A percentile compares a stretch with the other conserved stretches of the same genome.
These are phyloP conservation scores for Chironomus striatipennis DNA, from an alignment of 1,140 invertebrate genomes.

Conservation along the genomic window DNA sequence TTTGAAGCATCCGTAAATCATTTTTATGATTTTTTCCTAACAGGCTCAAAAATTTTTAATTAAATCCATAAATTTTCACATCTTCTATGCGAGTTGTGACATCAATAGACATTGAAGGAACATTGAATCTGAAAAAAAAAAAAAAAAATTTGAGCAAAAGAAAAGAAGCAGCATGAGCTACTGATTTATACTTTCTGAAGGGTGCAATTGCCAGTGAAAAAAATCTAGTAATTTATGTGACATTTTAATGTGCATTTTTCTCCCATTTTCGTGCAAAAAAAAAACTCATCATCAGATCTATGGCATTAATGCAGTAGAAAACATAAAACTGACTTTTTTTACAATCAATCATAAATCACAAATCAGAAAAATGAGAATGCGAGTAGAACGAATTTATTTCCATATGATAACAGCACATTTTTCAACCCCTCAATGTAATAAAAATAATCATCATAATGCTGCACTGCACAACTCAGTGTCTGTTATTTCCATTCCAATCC, in stretches of 20 bases:
- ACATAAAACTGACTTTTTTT: not conserved
- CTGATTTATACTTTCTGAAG: not conserved
- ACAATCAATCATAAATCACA: slow-evolving; percentile 23
- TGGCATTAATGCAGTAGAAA: not conserved
- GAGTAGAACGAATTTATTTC: not conserved
- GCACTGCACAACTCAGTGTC: not conserved
- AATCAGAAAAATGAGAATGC: not conserved
- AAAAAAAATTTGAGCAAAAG: too few relatives aligned
- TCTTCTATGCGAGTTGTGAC: not conserved
- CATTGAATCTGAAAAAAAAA: too few relatives aligned
- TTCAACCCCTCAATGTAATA: not conserved
- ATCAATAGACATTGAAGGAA: not conserved
- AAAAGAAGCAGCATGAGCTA: slow-evolving; percentile 14
- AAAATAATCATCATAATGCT: not conserved
- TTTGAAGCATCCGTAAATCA: not conserved
- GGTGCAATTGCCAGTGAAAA: slow-evolving; percentile 15
- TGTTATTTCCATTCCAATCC: too few relatives aligned
- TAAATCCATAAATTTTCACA: slow-evolving; percentile 9
- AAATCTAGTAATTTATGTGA: slow-evolving; percentile 20
- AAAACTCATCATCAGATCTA: not conserved
- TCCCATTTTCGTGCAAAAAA: slow-evolving; percentile 16
- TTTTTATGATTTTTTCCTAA: not conserved
- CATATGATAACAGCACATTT: not conserved
- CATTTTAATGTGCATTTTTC: slow-evolving; percentile 22
- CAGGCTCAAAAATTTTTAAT: not conserved